These are phyloP conservation scores for Thalpophila matura DNA, from an alignment of 2,888 invertebrate genomes.

Conservation along the genomic window DNA sequence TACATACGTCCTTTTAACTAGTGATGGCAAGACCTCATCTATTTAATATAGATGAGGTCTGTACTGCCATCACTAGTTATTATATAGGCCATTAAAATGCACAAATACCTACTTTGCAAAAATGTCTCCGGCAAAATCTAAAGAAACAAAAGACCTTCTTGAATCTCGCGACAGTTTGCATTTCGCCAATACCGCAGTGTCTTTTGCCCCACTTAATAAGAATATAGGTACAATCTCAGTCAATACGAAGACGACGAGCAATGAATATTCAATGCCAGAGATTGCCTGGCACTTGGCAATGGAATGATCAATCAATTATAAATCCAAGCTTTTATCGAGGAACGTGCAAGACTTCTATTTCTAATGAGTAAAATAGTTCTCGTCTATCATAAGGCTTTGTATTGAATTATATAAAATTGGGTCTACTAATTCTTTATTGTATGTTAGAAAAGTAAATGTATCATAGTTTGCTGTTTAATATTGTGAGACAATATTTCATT, in stretches of 20 bases:
- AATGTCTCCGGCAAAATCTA: background rate
- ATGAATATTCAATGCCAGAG: constrained; percentile 43
- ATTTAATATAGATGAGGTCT: no score
- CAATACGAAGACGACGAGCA: background rate
- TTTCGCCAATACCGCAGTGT: background rate
- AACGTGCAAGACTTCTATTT: constrained; percentile 33
- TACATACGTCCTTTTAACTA: no score
- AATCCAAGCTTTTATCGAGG: constrained; percentile 2
- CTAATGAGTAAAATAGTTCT: constrained; percentile 2
- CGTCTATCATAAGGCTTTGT: background rate
- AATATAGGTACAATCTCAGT: constrained; percentile 23
- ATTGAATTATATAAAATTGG: constrained; percentile 7
- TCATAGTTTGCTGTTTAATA: no score
- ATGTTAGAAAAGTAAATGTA: background rate
- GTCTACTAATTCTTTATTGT: background rate
- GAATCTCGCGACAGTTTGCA: background rate
- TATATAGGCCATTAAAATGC: no score
- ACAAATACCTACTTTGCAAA: no score
- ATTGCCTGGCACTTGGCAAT: constrained; percentile 14
- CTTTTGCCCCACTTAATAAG: constrained; percentile 15
- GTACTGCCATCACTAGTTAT: no score
- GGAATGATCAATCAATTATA: constrained; percentile 36
- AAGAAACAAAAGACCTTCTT: background rate
- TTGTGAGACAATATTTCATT: no score
- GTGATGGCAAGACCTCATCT: no score